These are phyloP conservation scores for Sitobion miscanthi DNA, from an alignment of 1,140 invertebrate species.

Conservation along the genomic window DNA sequence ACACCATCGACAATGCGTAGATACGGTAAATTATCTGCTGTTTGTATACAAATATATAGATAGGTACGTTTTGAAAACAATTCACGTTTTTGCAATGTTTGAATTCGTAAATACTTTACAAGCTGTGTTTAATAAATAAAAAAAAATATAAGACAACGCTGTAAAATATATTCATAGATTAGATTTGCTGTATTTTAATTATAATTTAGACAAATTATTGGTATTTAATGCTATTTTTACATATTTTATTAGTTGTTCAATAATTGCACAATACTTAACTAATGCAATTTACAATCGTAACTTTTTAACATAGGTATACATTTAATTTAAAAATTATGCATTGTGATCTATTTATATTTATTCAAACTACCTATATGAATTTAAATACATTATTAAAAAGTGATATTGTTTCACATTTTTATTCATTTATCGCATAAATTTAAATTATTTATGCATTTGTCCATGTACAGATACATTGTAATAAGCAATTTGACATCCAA, in stretches of 20 bases:
- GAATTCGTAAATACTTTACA: neutral
- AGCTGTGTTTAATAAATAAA: neutral
- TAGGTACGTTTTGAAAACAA: neutral
- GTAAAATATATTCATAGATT: neutral
- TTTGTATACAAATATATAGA: neutral
- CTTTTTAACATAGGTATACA: too few species aligned
- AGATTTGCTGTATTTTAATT: neutral
- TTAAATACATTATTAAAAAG: neutral
- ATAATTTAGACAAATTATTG: too few species aligned
- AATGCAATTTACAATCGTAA: too few species aligned
- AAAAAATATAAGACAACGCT: neutral
- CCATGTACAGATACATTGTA: neutral
- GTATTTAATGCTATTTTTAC: too few species aligned
- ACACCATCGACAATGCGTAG: too few species aligned
- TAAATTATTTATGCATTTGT: neutral
- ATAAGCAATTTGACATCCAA: neutral
- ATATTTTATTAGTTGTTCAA: too few species aligned
- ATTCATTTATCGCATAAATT: neutral
- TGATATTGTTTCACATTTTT: neutral
- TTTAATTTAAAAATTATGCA: neutral
- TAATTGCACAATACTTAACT: too few species aligned
- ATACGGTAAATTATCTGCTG: neutral
- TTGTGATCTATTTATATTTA: neutral
- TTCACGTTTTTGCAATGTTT: neutral
- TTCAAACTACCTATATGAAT: neutral